phyloP scores from a whole-genome alignment of 2,113 vertebrate species.

The Sclerurus mexicanus region DNA sequence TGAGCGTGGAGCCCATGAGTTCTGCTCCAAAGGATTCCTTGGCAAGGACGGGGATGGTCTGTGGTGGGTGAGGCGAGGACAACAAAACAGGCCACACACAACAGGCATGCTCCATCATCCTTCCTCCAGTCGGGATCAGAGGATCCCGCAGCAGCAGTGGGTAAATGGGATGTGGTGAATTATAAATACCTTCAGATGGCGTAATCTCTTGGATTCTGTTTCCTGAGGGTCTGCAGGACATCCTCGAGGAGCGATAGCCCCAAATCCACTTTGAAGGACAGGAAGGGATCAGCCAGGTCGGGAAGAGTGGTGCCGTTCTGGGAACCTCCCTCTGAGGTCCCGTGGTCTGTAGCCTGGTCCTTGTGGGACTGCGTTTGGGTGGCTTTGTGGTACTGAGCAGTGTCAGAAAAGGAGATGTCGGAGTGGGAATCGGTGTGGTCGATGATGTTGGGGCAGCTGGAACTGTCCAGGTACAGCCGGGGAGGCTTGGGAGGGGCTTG shows the following conservation, averaged over 20 bases:
- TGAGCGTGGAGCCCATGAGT: not conserved
- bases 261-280: conserved; percentile 83
- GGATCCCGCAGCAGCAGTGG: not conserved
- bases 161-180: not conserved
- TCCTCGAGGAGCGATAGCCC: conserved; percentile 93
- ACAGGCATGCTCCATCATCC: not conserved
- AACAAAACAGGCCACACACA: not conserved
- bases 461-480: conserved; percentile 85
- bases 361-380: conserved; percentile 29
- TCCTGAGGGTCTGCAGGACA: conserved; percentile 90
- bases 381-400: conserved; percentile 37
- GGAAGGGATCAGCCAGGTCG: conserved; percentile 72
- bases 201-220: conserved; percentile 75
- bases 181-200: conserved; percentile 48
- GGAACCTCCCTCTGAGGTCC: not conserved
- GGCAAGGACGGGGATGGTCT: not conserved
- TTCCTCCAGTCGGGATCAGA: not conserved
- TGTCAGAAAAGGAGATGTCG: conserved; percentile 42
- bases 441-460: conserved; percentile 79
- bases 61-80: not conserved
- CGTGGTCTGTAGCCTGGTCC: conserved; percentile 33
- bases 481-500: conserved; percentile 92
- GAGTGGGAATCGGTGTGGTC: conserved; percentile 59
- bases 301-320: not conserved
- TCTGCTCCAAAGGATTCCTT: not conserved